phyloP scores from a whole-genome alignment of 2,113 vertebrate genomes.

The Turnix velox region DNA sequence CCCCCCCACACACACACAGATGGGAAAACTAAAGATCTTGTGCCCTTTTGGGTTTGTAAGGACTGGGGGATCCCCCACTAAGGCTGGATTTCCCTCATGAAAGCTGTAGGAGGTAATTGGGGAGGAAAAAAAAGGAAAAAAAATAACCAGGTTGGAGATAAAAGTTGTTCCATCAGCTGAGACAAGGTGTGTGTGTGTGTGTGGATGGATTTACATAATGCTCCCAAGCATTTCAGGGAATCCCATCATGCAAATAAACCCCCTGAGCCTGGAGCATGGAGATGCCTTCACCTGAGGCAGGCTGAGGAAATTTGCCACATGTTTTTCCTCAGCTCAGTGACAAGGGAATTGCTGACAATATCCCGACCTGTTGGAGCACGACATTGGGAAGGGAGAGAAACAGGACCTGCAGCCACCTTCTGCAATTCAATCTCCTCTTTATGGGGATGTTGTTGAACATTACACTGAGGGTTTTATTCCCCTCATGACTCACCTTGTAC shows the following conservation, averaged over 20 bases:
- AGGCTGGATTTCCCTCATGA: constrained; percentile 49
- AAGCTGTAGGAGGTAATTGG: constrained; percentile 16
- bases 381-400: constrained; percentile 68
- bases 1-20: not conserved
- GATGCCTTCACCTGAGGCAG: constrained; percentile 45
- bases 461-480: no score
- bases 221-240: constrained; percentile 49
- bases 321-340: constrained; percentile 56
- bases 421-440: constrained; percentile 71
- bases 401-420: constrained; percentile 69
- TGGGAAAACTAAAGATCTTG: constrained; percentile 44
- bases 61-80: constrained; percentile 9
- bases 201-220: constrained; percentile 51
- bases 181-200: no score
- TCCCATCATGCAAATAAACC: constrained; percentile 67
- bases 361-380: constrained; percentile 74
- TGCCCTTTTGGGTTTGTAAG: constrained; percentile 20
- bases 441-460: constrained; percentile 58
- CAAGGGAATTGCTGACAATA: constrained; percentile 68
- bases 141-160: constrained; percentile 60
- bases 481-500: constrained; percentile 55
- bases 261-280: constrained; percentile 25
- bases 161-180: constrained; percentile 55
- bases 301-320: constrained; percentile 63
- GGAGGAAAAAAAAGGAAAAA: no score